These are phyloP conservation scores for Neosalanx taihuensis DNA, from an alignment of 2,797 vertebrate species.

Conservation along the genomic window DNA sequence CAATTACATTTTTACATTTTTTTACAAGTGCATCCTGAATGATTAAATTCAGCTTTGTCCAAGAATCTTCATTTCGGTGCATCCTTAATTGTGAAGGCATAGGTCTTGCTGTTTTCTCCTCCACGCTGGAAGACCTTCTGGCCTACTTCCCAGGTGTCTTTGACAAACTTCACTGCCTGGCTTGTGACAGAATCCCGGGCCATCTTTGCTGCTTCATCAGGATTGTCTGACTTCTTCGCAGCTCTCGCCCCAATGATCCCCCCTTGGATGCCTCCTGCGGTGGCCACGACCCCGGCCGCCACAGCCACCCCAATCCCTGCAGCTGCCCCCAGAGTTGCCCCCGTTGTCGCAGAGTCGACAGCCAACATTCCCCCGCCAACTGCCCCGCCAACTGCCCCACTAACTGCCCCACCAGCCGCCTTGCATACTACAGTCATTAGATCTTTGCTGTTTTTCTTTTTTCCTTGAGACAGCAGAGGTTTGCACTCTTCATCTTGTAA, in stretches of 20 bases:
- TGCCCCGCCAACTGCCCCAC: neutral
- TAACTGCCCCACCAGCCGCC: too few relatives aligned
- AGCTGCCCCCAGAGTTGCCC: neutral
- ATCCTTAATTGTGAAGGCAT: too few relatives aligned
- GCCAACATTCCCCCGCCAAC: neutral
- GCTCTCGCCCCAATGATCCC: neutral
- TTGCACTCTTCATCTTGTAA: neutral
- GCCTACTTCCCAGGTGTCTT: neutral
- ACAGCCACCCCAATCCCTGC: slow-evolving; percentile 13
- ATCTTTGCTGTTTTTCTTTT: neutral
- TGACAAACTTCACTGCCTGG: neutral
- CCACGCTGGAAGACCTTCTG: neutral
- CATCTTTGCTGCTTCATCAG: slow-evolving; percentile 4
- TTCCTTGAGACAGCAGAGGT: too few relatives aligned
- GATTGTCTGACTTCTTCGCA: neutral
- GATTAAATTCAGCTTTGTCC: too few relatives aligned
- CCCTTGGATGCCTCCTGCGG: neutral
- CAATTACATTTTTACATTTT: too few relatives aligned
- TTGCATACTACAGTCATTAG: neutral
- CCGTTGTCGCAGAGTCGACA: neutral
- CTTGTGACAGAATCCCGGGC: neutral
- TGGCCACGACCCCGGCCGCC: neutral
- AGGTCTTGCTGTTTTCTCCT: neutral
- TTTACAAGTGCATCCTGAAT: too few relatives aligned
- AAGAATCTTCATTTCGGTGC: too few relatives aligned